phyloP scores from a whole-genome alignment of 64 coral and sea anemone species.

The Porites lutea region DNA sequence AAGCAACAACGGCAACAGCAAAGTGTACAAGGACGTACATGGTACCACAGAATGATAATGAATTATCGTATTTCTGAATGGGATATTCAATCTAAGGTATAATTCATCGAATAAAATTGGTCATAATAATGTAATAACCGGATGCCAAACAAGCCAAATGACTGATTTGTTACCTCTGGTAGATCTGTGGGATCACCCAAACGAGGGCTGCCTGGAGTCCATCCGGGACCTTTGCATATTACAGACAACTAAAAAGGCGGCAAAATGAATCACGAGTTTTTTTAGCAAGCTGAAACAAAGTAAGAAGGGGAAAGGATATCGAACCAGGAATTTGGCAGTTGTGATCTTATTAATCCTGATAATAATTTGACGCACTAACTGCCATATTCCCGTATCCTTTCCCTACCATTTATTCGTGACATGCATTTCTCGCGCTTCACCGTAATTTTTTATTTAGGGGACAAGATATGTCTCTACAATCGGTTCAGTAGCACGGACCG shows the following conservation, averaged over 20 bases:
- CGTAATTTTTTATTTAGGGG: no score
- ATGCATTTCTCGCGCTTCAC: no score
- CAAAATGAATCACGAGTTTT: neutral
- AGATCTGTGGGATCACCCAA: conserved; percentile 88
- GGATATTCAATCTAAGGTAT: conserved; percentile 73
- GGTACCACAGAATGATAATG: conserved; percentile 48
- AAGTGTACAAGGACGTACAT: conserved; percentile 75
- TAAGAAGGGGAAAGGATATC: no score
- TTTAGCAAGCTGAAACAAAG: no score
- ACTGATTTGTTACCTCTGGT: conserved; percentile 62
- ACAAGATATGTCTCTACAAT: no score
- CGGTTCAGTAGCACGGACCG: no score
- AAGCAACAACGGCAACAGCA: conserved; percentile 50
- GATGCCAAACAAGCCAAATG: neutral
- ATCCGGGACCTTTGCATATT: conserved; percentile 89
- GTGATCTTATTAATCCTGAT: no score
- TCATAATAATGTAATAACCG: neutral
- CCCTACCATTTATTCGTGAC: no score
- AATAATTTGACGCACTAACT: no score
- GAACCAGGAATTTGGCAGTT: no score
- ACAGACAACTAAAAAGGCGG: conserved; percentile 72
- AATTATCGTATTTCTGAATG: conserved; percentile 69
- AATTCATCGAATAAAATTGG: neutral
- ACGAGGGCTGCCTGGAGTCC: conserved; percentile 77
- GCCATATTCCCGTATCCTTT: no score